Evolutionary conservation across 2,888 invertebrate genomes (phyloP), one percentile per base, ranked within the genome.

Genomic region (Prosopocoilus inquinatus): DNA sequence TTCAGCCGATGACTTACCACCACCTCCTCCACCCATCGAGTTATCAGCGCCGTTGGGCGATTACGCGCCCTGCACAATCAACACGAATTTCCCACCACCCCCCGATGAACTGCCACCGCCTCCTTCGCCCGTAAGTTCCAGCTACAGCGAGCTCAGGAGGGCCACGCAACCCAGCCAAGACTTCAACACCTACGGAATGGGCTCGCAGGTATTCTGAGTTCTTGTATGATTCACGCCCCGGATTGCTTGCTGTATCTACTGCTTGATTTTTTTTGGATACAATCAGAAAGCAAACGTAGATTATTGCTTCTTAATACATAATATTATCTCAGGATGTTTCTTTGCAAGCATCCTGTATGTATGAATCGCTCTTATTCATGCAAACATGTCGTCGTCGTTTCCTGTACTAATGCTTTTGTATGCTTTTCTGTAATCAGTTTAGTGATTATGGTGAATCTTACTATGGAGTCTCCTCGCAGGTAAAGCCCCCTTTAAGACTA

Each of bases 41-140:
- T 77, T 80, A 57, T 79, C 81, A 28, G 76, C 80, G 1, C 78
- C 73, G 12, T 35, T 52, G 28, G 66, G 64, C 1, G 79, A 79
- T 52, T 80, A 79, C 58, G 74, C 64, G 47, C 77, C 78, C 16
- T 78, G 75, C 57, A 70, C 73, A 28, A 75, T 79, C 15, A 78
- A 78, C 53, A 78, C 77, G 1, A 78, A 79, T 45, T 65, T 78
- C 11, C 76, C 79, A 5, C 81, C 82, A 5, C 80, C 82, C 4
- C 79, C 82, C 0, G 75, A 82, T 49, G 89, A 90, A 67, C 80
- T 88, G 60, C 83, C 88, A 53, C 90, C 91, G 13, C 93, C 94
- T 4, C 92, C 93, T 7, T 92, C 92, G 58, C 94, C 94, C 2
- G 94, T 94, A 0, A 93, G 92, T 68, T 94, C 93, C 2, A 93